Conservation (phyloP, 2,888 invertebrate genomes). For the Cephus runcator region DNA sequence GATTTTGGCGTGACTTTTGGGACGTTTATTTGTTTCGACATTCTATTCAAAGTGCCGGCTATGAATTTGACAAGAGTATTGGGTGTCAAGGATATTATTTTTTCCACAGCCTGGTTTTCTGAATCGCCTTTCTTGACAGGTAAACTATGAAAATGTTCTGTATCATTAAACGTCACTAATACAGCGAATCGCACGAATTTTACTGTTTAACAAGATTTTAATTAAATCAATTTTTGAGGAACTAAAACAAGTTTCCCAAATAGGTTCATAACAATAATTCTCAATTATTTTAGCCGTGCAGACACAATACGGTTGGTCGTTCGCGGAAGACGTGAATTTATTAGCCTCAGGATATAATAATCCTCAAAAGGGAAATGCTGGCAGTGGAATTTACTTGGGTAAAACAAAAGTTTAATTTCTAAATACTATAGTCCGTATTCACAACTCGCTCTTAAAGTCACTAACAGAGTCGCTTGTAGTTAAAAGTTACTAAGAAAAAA, state of each 20-base stretch:
- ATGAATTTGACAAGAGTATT: constrained; percentile 58
- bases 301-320: constrained; percentile 67
- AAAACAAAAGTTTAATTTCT: neutral
- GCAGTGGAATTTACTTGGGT: constrained; percentile 68
- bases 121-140: constrained; percentile 68
- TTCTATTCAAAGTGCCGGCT: constrained; percentile 67
- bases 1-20: constrained; percentile 70
- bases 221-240: neutral
- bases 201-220: neutral
- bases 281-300: constrained; percentile 53
- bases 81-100: constrained; percentile 66
- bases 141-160: constrained; percentile 29
- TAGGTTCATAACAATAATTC: neutral
- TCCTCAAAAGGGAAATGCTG: constrained; percentile 57
- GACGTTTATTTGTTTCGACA: constrained; percentile 70
- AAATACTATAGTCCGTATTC: no score
- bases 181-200: neutral
- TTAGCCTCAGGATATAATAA: constrained; percentile 67
- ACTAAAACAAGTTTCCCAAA: neutral
- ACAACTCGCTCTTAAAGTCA: no score
- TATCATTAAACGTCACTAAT: neutral
- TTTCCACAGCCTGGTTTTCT: constrained; percentile 70
- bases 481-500: no score
- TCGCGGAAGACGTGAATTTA: constrained; percentile 65
- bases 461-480: no score